phyloP scores from a whole-genome alignment of 2,113 vertebrate genomes.

The Istiophorus platypterus region DNA sequence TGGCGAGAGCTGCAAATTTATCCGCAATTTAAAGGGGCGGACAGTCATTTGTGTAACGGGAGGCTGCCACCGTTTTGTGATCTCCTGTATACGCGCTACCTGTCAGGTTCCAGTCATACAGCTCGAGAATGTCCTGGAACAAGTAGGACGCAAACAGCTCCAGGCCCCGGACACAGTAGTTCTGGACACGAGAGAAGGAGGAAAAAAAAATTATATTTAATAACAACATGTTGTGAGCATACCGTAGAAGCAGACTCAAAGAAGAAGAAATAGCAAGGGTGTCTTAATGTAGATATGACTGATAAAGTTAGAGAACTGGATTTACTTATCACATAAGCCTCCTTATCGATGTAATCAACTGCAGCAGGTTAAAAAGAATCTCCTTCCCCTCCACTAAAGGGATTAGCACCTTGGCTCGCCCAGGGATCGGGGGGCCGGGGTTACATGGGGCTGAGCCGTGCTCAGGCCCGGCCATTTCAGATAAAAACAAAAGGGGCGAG shows the following conservation, averaged over 20 bases:
- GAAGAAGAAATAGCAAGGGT: constrained; percentile 1
- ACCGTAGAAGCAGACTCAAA: neutral
- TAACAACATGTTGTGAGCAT: neutral
- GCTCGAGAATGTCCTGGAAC: constrained; percentile 95
- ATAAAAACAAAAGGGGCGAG: constrained; percentile 65
- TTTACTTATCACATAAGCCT: constrained; percentile 60
- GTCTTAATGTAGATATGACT: constrained; percentile 40
- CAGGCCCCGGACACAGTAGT: constrained; percentile 96
- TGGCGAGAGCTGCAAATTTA: too few species aligned
- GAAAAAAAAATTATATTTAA: neutral
- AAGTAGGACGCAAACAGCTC: constrained; percentile 94
- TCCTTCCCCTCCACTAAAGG: constrained; percentile 50
- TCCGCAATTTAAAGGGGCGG: too few species aligned
- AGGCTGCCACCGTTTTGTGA: neutral
- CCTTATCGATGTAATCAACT: constrained; percentile 61
- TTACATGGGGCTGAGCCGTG: constrained; percentile 59
- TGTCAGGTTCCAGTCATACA: constrained; percentile 98
- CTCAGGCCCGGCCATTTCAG: constrained; percentile 53
- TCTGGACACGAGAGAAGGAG: constrained; percentile 85
- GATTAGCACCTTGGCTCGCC: constrained; percentile 68
- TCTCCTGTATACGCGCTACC: too few species aligned
- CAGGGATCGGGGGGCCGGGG: constrained; percentile 51
- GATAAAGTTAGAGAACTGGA: constrained; percentile 59
- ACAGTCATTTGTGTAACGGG: too few species aligned
- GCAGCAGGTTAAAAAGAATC: constrained; percentile 39